These are phyloP conservation scores for Erpobdella octoculata DNA, from an alignment of 2,888 invertebrate species.

Conservation along the genomic window DNA sequence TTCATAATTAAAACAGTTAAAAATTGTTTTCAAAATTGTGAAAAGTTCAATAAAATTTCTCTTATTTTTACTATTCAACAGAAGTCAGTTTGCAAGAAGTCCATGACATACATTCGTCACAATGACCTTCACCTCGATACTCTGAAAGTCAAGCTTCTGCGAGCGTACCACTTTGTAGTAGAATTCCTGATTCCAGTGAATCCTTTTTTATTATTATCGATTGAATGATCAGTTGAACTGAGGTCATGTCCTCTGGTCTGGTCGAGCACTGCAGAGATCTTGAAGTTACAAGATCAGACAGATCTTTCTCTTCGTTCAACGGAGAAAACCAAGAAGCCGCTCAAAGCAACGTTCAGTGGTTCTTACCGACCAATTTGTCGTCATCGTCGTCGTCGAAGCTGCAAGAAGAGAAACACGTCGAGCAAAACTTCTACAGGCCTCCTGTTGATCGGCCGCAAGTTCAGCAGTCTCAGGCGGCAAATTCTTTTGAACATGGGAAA, in stretches of 20 bases:
- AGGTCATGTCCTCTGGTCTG: neutral
- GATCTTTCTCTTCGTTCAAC: neutral
- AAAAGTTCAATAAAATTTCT: too few species aligned
- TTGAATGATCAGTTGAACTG: neutral
- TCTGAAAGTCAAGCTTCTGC: too few species aligned
- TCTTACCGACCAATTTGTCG: neutral
- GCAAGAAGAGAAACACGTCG: neutral
- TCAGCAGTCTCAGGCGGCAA: neutral
- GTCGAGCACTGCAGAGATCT: constrained; percentile 9
- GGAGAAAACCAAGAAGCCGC: neutral
- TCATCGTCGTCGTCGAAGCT: neutral
- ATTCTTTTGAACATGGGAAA: neutral
- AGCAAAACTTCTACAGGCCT: neutral
- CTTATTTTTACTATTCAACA: too few species aligned
- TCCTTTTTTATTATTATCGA: too few species aligned
- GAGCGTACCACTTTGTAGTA: too few species aligned
- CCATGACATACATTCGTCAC: too few species aligned
- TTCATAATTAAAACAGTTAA: too few species aligned
- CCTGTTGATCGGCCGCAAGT: neutral
- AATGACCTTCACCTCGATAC: too few species aligned
- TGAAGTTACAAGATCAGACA: neutral
- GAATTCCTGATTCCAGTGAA: too few species aligned
- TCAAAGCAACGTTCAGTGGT: neutral
- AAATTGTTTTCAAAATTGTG: too few species aligned
- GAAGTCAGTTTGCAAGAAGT: too few species aligned